Base-by-base conservation (phyloP, 1,140 invertebrate species). In the Chionoecetes opilio region DNA sequence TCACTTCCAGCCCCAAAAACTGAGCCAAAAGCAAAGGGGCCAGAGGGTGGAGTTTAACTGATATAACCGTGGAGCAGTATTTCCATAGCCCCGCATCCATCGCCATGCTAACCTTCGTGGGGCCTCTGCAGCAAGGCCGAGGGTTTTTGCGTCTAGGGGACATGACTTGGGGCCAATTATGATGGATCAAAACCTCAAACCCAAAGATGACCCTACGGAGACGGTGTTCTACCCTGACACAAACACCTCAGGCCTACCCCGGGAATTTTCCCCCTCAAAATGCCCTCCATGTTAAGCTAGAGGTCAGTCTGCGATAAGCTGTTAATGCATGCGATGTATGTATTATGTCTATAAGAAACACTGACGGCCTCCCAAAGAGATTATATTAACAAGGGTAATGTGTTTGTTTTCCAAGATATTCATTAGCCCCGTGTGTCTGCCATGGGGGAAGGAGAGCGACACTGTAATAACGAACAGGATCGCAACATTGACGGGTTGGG, bases 221-320 rank as follows among this genome's bases (percentile, higher is more conserved):
- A 29, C 31, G 0, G 35, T 96, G 14, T n/a, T 35, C 8, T 92
- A 96, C 63, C 96, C 96, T 63, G 38, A 90, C 5, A 93, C 82
- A 93, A 82, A 29, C 21, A 29, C 82, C 38, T 3, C 63, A 46
- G 32, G 34, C 93, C 11, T 93, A 84, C 3, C 34, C 94, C 96
- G 37, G 96, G 96, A 85, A 29, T 96, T 37, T 96, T 96, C 14
- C 96, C 96, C 2, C 46, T 96, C 9, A 90, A 90, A 46, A 29
- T 96, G 21, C 82, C 87, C 26, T 34, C 84, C 31, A 21, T 14
- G 84, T 85, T 26, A 85, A 17, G 3, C 5, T 85, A 32, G 34
- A 85, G 84, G 84, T 85, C 9, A 85, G 29, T 63, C 5, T 21
- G 17, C 53, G 53, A 26, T 26, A 26, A 63, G 53, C 17, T 21